Evolutionary conservation across 2,113 vertebrate genomes (phyloP), one percentile per base, ranked within the genome.

Genomic region (Neotragus moschatus): DNA sequence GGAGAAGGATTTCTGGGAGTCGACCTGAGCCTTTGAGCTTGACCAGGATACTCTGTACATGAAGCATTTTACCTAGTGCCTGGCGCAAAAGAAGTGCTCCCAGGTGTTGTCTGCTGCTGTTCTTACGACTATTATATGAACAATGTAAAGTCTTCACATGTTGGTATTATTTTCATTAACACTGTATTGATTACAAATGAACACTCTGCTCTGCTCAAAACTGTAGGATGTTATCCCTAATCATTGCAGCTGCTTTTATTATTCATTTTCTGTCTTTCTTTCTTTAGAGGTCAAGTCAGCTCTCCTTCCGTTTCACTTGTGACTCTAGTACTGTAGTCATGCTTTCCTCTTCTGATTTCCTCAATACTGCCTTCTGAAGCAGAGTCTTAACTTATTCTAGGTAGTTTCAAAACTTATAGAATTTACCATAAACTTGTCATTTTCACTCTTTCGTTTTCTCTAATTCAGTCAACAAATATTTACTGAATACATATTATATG

Each of bases 21-120:
- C 16, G 6, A 2, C 36, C 11, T 51, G 88, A 36, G 21, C 0
- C 3, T 4, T n/a, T n/a, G 43, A 0, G 1, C 53, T 60, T 79
- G 90, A 80, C 7, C 4, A 14, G 16, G 43, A 12, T 30, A 2
- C 55, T 19, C 5, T 33, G 16, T 9, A 43, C 14, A 3, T 19
- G 23, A 77, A 70, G 26, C 36, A 12, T 43, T 56, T 84, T 47
- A 12, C 30, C 23, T 43, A 55, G 15, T 7, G 33, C 45, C 26
- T 25, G 36, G 63, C 17, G 7, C 28, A 51, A 6, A 70, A 26
- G 26, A 30, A 15, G 36, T 43, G 16, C 5, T 55, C 77, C 43
- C 43, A 39, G 4, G 2, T 53, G 10, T 75, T 33, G 14, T 28
- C 75, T 79, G 61, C 28, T 88, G 26, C 55, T 84, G 30, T 14